phyloP scores from a whole-genome alignment of 2,797 vertebrate genomes.

The Varecia variegata region DNA sequence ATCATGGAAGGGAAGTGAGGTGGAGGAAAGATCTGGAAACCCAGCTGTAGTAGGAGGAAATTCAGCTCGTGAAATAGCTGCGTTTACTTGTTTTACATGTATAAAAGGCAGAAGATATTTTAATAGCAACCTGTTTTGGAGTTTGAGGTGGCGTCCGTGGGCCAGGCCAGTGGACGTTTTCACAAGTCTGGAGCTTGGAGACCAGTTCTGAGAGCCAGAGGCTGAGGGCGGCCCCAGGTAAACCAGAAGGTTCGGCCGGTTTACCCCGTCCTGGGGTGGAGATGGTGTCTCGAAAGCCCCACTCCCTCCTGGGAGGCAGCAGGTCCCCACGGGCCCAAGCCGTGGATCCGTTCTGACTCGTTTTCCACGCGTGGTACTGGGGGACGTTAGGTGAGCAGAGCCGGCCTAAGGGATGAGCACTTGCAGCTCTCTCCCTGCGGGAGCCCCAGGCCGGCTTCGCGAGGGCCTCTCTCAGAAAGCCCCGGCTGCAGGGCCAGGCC shows the following conservation, averaged over 20 bases:
- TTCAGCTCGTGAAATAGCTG: rapidly evolving
- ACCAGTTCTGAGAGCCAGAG: background rate
- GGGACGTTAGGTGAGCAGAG: background rate
- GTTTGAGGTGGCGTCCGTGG: background rate
- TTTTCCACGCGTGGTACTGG: background rate
- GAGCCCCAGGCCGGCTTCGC: background rate
- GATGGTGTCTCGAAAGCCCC: background rate
- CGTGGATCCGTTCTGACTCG: background rate
- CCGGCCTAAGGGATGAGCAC: background rate
- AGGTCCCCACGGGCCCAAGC: rapidly evolving
- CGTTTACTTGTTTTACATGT: rapidly evolving
- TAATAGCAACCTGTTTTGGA: background rate
- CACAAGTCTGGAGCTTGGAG: background rate
- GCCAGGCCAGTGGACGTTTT: background rate
- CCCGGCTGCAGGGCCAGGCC: background rate
- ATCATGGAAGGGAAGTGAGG: background rate
- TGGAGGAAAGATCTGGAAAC: background rate
- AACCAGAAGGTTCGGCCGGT: rapidly evolving
- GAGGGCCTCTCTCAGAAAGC: background rate
- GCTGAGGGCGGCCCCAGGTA: background rate
- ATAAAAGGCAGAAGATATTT: rapidly evolving
- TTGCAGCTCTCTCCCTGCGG: background rate
- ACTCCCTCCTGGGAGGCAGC: background rate
- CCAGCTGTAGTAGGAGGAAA: too few species aligned
- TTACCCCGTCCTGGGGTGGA: too few species aligned